Evolutionary conservation across 2,888 invertebrate genomes (phyloP).

Genomic region (Podotricha telesiphe): DNA sequence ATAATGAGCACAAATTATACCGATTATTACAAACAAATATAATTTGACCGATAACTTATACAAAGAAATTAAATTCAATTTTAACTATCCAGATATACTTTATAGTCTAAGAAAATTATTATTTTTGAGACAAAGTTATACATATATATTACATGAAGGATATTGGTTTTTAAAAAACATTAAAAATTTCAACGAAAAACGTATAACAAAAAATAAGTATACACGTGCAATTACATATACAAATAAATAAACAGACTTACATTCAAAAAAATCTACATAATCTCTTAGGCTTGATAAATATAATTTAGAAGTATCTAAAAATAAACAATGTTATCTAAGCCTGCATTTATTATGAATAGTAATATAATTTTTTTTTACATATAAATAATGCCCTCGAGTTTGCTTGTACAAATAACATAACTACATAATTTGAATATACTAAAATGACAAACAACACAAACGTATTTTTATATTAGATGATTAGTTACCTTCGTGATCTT

Average conservation of each 20-base stretch:
- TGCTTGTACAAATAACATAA: not conserved
- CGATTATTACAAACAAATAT: not conserved
- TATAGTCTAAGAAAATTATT: no score
- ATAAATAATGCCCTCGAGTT: not conserved
- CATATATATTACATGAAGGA: no score
- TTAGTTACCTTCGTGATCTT: no score
- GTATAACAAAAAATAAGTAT: no score
- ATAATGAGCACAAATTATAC: constrained; percentile 2
- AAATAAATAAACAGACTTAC: not conserved
- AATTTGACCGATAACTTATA: constrained; percentile 6
- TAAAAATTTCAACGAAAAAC: no score
- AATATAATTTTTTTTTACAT: not conserved
- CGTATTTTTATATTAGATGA: no score
- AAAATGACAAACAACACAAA: no score
- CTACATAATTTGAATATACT: not conserved
- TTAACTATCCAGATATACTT: not conserved
- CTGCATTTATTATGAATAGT: not conserved
- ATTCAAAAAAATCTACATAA: not conserved
- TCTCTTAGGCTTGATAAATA: not conserved
- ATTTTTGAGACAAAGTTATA: no score
- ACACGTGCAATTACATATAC: not conserved
- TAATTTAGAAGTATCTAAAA: not conserved
- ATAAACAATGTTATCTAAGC: not conserved
- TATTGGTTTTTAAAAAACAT: no score
- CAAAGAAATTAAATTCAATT: not conserved